These are phyloP conservation scores for Hyperoplus lanceolatus DNA, from an alignment of 2,797 vertebrate species.

Conservation along the genomic window DNA sequence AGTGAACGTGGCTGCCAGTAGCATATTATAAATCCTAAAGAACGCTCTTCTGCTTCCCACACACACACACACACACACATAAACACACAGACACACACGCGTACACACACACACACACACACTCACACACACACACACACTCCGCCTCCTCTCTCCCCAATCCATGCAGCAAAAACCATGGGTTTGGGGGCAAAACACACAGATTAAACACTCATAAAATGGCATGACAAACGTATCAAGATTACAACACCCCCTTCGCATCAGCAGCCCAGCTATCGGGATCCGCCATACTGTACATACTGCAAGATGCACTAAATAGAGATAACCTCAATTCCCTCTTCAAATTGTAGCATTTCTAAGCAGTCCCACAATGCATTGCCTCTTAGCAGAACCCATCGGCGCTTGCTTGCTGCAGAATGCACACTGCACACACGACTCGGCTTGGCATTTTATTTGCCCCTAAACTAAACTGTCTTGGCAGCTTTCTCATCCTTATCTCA, in stretches of 20 bases:
- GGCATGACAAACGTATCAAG: slow-evolving; percentile 49
- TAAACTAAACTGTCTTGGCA: slow-evolving; percentile 56
- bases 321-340: slow-evolving; percentile 55
- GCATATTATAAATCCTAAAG: slow-evolving; percentile 78
- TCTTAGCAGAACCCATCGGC: slow-evolving; percentile 54
- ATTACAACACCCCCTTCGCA: slow-evolving; percentile 48
- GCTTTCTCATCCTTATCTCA: slow-evolving; percentile 24
- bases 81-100: no score
- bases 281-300: slow-evolving; percentile 22
- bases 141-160: slow-evolving; percentile 19
- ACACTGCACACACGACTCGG: slow-evolving; percentile 52
- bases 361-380: slow-evolving; percentile 38
- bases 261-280: slow-evolving; percentile 29
- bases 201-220: slow-evolving; percentile 55
- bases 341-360: slow-evolving; percentile 48
- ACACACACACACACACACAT: no score
- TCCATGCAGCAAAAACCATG: slow-evolving; percentile 41
- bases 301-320: slow-evolving; percentile 23
- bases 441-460: slow-evolving; percentile 56
- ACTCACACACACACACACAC: neutral
- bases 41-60: slow-evolving; percentile 38
- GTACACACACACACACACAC: no score
- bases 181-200: slow-evolving; percentile 11
- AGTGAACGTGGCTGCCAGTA: slow-evolving; percentile 63
- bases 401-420: slow-evolving; percentile 65